These are phyloP conservation scores for Pogonophryne albipinna DNA, from an alignment of 2,797 vertebrate genomes.

Conservation along the genomic window DNA sequence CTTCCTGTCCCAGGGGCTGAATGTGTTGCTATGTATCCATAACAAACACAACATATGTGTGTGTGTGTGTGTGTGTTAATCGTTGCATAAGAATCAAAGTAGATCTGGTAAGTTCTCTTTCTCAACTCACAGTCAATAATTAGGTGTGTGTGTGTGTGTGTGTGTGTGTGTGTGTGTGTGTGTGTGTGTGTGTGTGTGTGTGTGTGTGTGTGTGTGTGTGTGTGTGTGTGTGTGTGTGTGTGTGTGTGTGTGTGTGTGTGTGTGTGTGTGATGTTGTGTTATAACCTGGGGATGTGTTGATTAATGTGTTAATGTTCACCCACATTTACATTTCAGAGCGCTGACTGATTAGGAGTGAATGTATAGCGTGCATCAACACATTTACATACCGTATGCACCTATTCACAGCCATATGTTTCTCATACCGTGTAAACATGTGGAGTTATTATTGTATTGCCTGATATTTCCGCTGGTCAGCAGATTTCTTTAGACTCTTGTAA, in stretches of 20 bases:
- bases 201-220: too few relatives aligned
- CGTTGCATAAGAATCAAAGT: neutral
- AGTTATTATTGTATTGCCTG: neutral
- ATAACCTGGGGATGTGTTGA: slow-evolving; percentile 22
- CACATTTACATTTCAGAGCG: slow-evolving; percentile 51
- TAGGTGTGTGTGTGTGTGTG: slow-evolving; percentile 4
- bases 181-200: too few relatives aligned
- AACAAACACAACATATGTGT: neutral
- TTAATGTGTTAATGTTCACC: slow-evolving; percentile 24
- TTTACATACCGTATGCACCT: slow-evolving; percentile 15
- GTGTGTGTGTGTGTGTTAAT: neutral
- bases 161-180: too few relatives aligned
- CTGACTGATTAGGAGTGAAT: slow-evolving; percentile 16
- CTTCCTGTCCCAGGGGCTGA: slow-evolving; percentile 22
- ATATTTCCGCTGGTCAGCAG: neutral
- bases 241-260: too few relatives aligned
- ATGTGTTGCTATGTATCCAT: slow-evolving; percentile 4
- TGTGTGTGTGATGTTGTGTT: neutral
- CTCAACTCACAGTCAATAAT: slow-evolving; percentile 21
- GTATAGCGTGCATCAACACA: slow-evolving; percentile 1
- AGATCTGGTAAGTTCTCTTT: neutral
- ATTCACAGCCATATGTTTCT: slow-evolving; percentile 21
- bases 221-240: too few relatives aligned
- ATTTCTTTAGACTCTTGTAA: neutral
- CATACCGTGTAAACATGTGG: neutral